Evolutionary conservation across 2,888 invertebrate species (phyloP), one percentile per base, ranked within the genome.

Genomic region (Litoditis marina): DNA sequence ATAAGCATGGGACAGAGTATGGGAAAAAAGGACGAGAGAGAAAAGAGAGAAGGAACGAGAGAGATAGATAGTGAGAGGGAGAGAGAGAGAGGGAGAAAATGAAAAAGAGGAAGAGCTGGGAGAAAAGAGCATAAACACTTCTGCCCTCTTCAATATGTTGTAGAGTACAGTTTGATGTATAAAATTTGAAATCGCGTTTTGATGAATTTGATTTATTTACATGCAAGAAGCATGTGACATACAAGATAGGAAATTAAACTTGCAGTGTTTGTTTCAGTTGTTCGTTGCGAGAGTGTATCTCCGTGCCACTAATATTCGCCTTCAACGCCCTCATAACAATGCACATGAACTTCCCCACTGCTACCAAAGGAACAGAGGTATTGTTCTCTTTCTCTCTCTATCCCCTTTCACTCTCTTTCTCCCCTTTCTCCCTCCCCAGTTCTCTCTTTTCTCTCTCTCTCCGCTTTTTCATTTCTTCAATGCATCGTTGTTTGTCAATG

Each of bases 271-370:
- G 56, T 57, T 57, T 46, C 31, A 46, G 57, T 28, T 62, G 58
- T 30, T 60, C 59, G 6, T 42, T 59, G 19, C 51, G 64, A 7
- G 69, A 73, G 25, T 49, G 52, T 13, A 42, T 69, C 19, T 47
- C 59, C 19, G 67, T 72, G 27, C 70, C 67, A 3, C 25, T 63
- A 22, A 71, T 73, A 54, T 60, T 71, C 52, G 22, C 69, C 2
- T 42, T 66, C 46, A 69, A 67, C 19, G 66, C 63, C 22, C 50
- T 63, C 5, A 59, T 63, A 8, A 69, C 68, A 11, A 60, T 71
- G 25, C 73, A 76, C 53, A 66, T 72, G 66, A 74, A 74, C 46
- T 69, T 73, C 47, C 51, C 69, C 1, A 62, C 62, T 30, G 47
- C 50, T 22, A 54, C 63, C 7, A 25, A 32, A n/a, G 50, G 47